A percentile compares a stretch with the other conserved stretches of the same genome.
These are phyloP conservation scores for Nothoprocta perdicaria DNA, from an alignment of 2,113 vertebrate species.

Conservation along the genomic window DNA sequence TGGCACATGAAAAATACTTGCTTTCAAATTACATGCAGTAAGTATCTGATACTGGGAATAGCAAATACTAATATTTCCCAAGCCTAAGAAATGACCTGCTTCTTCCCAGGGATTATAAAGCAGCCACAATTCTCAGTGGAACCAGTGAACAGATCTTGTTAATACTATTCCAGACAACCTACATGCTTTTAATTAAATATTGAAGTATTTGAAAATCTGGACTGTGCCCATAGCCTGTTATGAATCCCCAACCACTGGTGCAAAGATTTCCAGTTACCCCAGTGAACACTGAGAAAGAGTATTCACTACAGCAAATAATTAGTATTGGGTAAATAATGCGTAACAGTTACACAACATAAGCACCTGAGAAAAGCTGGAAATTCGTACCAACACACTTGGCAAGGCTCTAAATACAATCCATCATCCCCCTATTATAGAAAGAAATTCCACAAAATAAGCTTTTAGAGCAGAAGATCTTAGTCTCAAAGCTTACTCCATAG, in stretches of 20 bases:
- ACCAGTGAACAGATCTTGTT: background rate
- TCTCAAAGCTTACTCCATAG: background rate
- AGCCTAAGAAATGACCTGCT: background rate
- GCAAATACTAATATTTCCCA: conserved; percentile 11
- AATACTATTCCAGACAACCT: background rate
- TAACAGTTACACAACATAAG: background rate
- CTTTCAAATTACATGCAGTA: background rate
- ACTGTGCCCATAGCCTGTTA: background rate
- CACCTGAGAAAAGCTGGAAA: background rate
- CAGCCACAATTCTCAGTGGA: background rate
- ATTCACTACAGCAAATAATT: background rate
- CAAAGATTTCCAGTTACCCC: background rate
- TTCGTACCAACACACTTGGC: background rate
- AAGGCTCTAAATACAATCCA: background rate
- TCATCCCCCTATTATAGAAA: background rate
- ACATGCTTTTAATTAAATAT: background rate
- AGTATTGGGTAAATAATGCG: background rate
- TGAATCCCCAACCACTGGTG: background rate
- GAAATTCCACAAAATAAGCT: background rate
- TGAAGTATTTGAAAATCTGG: background rate
- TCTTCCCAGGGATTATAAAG: background rate
- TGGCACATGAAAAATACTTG: background rate
- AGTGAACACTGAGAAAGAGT: background rate
- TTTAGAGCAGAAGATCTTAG: background rate
- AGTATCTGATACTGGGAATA: background rate